phyloP scores from a whole-genome alignment of 2,113 vertebrate species.

The Vireo altiloquus region DNA sequence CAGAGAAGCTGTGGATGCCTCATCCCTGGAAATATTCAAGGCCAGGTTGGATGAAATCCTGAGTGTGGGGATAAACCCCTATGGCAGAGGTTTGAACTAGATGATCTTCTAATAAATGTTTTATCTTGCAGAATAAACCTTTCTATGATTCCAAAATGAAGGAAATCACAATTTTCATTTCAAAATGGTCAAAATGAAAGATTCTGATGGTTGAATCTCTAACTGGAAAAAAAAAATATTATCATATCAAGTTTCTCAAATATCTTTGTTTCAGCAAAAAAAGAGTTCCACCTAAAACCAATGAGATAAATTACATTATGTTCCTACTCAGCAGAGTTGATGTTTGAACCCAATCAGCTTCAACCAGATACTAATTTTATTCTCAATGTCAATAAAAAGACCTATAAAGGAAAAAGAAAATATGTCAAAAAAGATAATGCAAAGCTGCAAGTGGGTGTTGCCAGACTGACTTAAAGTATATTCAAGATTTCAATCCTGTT shows the following conservation, averaged over 20 bases:
- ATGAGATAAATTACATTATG: not conserved
- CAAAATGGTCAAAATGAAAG: not conserved
- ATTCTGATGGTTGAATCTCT: not conserved
- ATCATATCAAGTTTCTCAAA: not conserved
- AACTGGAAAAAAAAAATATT: not conserved
- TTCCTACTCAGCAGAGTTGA: not conserved
- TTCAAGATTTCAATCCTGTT: not conserved
- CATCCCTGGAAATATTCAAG: not conserved
- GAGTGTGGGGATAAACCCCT: not conserved
- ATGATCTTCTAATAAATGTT: too few species aligned
- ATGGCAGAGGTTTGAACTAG: not conserved
- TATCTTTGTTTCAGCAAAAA: not conserved
- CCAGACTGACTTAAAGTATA: not conserved
- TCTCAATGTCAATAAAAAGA: not conserved
- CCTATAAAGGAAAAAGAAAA: not conserved
- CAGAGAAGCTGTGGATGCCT: not conserved
- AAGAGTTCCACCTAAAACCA: not conserved
- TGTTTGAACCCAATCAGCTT: not conserved
- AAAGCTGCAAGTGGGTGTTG: not conserved
- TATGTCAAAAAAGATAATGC: not conserved
- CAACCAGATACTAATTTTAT: not conserved
- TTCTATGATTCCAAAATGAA: not conserved
- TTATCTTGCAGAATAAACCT: not conserved
- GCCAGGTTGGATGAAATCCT: not conserved
- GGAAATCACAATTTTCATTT: not conserved